phyloP scores from a whole-genome alignment of 2,113 vertebrate genomes.

The Leptobrachium ailaonicum region DNA sequence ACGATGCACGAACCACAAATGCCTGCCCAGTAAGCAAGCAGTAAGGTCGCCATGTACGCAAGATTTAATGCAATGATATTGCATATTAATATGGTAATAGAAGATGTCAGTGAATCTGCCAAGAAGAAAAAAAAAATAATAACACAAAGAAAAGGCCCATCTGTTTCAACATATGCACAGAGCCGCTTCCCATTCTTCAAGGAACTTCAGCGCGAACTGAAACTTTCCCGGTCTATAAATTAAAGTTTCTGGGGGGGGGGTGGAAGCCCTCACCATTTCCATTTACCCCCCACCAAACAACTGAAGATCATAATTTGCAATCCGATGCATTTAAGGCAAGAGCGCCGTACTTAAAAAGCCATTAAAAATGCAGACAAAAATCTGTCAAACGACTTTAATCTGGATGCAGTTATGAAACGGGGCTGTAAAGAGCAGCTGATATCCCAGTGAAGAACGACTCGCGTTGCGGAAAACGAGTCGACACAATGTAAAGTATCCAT shows the following conservation, averaged over 20 bases:
- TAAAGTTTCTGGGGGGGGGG: conserved; percentile 11
- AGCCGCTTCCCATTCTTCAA: conserved; percentile 29
- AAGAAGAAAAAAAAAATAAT: conserved; percentile 12
- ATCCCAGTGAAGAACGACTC: not conserved
- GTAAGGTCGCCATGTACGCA: not conserved
- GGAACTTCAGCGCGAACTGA: conserved; percentile 4
- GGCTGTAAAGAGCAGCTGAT: conserved; percentile 2
- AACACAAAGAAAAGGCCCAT: conserved; percentile 29
- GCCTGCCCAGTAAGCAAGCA: not conserved
- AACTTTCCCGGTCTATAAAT: conserved; percentile 5
- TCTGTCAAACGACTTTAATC: not conserved
- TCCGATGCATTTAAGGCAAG: conserved; percentile 2
- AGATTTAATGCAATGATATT: conserved; percentile 22
- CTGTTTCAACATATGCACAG: conserved; percentile 42
- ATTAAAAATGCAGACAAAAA: not conserved
- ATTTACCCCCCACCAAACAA: not conserved
- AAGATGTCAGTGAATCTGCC: conserved; percentile 35
- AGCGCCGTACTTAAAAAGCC: conserved; percentile 2
- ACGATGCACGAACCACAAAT: conserved; percentile 19
- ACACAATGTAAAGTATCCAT: not conserved
- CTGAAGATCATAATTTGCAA: not conserved
- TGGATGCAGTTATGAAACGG: not conserved
- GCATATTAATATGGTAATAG: conserved; percentile 28
- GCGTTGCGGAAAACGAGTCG: not conserved
- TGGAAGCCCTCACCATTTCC: too few species aligned